Percentiles rank a stretch among this genome's conserved stretches.
These are phyloP conservation scores for Hemibagrus guttatus DNA, from an alignment of 2,797 vertebrate genomes.

Conservation along the genomic window DNA sequence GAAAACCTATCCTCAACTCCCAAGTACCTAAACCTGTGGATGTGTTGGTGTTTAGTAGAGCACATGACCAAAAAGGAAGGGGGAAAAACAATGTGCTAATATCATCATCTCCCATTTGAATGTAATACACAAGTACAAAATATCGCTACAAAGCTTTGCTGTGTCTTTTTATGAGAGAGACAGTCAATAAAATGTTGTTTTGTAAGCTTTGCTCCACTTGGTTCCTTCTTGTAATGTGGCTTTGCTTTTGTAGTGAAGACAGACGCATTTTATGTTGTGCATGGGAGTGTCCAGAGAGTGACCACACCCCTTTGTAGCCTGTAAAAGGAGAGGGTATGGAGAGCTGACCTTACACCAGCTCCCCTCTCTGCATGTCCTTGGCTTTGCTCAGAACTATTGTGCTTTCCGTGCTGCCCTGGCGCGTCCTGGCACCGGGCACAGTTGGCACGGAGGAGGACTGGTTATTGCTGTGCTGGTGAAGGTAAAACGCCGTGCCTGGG, in stretches of 20 bases:
- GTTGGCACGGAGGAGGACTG: constrained; percentile 74
- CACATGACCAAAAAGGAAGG: constrained; percentile 12
- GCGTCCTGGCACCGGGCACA: constrained; percentile 76
- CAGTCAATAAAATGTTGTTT: constrained; percentile 74
- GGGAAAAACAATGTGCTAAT: constrained; percentile 66
- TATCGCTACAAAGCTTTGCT: constrained; percentile 59
- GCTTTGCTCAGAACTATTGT: constrained; percentile 87
- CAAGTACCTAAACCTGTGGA: constrained; percentile 47
- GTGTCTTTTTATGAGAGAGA: constrained; percentile 52
- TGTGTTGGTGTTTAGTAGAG: constrained; percentile 21
- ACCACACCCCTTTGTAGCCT: constrained; percentile 60
- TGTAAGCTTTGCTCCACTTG: constrained; percentile 76
- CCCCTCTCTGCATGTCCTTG: constrained; percentile 83
- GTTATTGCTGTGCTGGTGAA: constrained; percentile 91
- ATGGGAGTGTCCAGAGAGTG: constrained; percentile 70
- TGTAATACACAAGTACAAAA: constrained; percentile 55
- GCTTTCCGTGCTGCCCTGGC: constrained; percentile 89
- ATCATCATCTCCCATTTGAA: constrained; percentile 61
- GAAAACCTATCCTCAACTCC: constrained; percentile 56
- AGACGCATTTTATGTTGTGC: constrained; percentile 71
- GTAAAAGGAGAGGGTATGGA: constrained; percentile 51
- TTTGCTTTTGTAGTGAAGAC: constrained; percentile 69
- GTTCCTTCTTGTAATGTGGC: constrained; percentile 60
- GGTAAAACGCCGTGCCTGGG: constrained; percentile 87
- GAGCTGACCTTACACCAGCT: constrained; percentile 80